phyloP scores from a whole-genome alignment of 2,797 vertebrate genomes.

The Hydrolagus colliei region DNA sequence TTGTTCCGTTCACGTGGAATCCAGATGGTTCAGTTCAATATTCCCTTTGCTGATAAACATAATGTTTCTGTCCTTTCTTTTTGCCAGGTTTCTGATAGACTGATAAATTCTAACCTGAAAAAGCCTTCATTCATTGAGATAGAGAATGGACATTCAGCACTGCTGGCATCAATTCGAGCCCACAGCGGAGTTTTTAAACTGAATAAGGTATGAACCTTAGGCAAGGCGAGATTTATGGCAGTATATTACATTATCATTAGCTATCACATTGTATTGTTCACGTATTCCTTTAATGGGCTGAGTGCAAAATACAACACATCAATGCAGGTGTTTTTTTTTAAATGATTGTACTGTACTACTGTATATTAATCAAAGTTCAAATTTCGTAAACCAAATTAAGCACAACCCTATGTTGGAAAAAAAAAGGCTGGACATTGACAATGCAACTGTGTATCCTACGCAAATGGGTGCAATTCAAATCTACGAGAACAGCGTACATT shows the following conservation, averaged over 20 bases:
- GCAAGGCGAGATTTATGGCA: background rate
- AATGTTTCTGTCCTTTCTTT: slow-evolving; percentile 29
- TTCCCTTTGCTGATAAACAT: background rate
- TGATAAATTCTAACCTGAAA: slow-evolving; percentile 44
- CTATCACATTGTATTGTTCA: background rate
- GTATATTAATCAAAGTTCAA: background rate
- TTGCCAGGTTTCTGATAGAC: slow-evolving; percentile 56
- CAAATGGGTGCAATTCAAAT: background rate
- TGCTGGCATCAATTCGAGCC: slow-evolving; percentile 79
- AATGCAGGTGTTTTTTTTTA: background rate
- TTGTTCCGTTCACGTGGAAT: background rate
- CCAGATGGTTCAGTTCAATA: background rate
- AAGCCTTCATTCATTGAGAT: slow-evolving; percentile 53
- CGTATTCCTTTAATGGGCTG: background rate
- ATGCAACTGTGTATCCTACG: background rate
- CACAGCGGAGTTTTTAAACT: slow-evolving; percentile 62
- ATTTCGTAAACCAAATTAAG: background rate
- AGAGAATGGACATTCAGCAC: slow-evolving; percentile 70
- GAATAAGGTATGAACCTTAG: slow-evolving; percentile 67
- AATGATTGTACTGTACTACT: background rate
- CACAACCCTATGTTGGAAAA: background rate
- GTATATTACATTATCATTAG: background rate
- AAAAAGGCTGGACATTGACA: background rate
- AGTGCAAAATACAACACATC: background rate
- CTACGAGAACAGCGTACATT: too few relatives aligned